Evolutionary conservation across 2,888 invertebrate genomes (phyloP), one percentile per base, ranked within the genome.

Genomic region (Notocelia uddmanniana): DNA sequence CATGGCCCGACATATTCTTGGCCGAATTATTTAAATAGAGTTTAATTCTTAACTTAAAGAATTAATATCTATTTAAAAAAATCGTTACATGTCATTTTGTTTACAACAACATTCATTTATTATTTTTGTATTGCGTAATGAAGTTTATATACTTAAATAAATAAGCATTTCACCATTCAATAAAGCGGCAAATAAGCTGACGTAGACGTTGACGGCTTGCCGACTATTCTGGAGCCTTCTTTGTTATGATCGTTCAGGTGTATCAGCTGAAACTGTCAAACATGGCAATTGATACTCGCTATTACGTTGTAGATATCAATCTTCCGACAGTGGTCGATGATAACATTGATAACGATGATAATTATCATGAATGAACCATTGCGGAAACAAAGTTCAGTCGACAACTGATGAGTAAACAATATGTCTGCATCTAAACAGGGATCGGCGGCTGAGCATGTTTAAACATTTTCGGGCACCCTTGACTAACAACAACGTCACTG

Each of bases 401-500:
- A n/a, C n/a, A n/a, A 13, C 13, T 37, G 37, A 37, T n/a, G n/a
- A n/a, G 37, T 3, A 13, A 37, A 2, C 13, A 37, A 37, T 37
- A 3, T 37, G 13, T 2, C 13, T 13, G 13, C 8, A 37, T 11
- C 37, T 37, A 13, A 37, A 37, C 13, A 37, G 13, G 11, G 3
- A 10, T 37, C 13, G 37, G 11, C 13, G 37, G 10, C 6, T n/a
- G 45, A 45, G 45, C 13, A 45, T n/a, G n/a, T n/a, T 45, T n/a
- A 18, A 11, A 57, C 26, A 18, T 11, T 1, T 57, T 18, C 11
- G 18, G 10, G 57, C 18, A 26, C 18, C 26, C 15, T 9, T 41
- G 34, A 19, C 21, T n/a, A 41, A 18, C 31, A 62, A 63, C 15
- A 63, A 59, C 52, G 50, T 69, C 26, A 62, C 54, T 52, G 54